Evolutionary conservation across 64 coral and sea anemone genomes (phyloP).

Genomic region (Porites lutea): DNA sequence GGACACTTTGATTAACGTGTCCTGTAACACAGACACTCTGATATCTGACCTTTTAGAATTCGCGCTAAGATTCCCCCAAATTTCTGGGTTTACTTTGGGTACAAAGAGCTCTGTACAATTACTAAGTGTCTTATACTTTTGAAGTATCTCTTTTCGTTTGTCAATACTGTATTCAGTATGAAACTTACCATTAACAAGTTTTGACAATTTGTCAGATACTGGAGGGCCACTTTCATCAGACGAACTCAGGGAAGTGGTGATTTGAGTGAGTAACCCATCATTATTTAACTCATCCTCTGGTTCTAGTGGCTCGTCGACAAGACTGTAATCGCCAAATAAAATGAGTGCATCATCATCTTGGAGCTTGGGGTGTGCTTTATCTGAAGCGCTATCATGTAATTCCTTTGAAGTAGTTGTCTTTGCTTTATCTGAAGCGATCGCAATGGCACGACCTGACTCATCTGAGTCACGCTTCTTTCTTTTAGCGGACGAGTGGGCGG

Average conservation of each 20-base stretch:
- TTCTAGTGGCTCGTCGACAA: not conserved
- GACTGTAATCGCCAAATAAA: constrained; percentile 34
- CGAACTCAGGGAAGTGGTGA: constrained; percentile 39
- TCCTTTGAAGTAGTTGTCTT: constrained; percentile 43
- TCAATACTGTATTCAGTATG: constrained; percentile 10
- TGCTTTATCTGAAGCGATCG: constrained; percentile 54
- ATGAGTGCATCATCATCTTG: constrained; percentile 31
- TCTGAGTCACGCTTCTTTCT: constrained; percentile 19
- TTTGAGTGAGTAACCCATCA: constrained; percentile 54
- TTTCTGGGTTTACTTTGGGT: constrained; percentile 28
- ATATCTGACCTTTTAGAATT: constrained; percentile 45
- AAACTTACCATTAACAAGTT: constrained; percentile 57
- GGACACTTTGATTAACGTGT: not conserved
- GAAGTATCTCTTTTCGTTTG: constrained; percentile 30
- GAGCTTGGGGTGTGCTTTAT: constrained; percentile 23
- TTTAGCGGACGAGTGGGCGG: not conserved
- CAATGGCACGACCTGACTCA: not conserved
- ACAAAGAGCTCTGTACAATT: not conserved
- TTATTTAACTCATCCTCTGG: constrained; percentile 33
- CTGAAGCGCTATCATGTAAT: constrained; percentile 24
- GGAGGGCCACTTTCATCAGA: constrained; percentile 25
- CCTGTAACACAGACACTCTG: constrained; percentile 8
- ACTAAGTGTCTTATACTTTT: not conserved
- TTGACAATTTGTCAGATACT: constrained; percentile 48
- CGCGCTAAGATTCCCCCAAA: not conserved